Evolutionary conservation across 2,888 invertebrate genomes (phyloP), one percentile per base, ranked within the genome.

Genomic region (Lasioglossum leucozonium): DNA sequence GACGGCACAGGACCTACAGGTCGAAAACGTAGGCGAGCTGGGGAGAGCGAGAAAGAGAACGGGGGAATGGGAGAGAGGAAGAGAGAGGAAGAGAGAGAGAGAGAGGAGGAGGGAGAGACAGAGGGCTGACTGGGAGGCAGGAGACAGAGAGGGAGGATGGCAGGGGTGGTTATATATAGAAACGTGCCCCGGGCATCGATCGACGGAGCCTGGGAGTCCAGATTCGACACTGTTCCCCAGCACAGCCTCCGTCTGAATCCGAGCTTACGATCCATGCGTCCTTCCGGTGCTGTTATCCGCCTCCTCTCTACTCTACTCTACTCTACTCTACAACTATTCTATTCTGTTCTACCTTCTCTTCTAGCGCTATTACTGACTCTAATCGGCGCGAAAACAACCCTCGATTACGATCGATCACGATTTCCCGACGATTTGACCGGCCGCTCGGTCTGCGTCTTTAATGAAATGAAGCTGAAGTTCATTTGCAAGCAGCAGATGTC

Each of bases 121-220:
- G 74, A 62, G 77, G 65, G 81, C n/a, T 71, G 73, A 76, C 77
- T 69, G 85, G 82, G 73, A 1, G 67, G 73, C 67, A 62, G 62
- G 65, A 72, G 74, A 72, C 51, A 78, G 73, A 83, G 86, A 83
- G 74, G 79, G 85, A 85, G 89, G 83, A 77, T 85, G 85, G 90
- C 84, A 84, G 87, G 85, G 87, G 79, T 88, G 88, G 90, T 88
- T 92, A 91, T 93, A 92, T 92, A 92, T 91, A 91, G 91, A 51
- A 91, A 87, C 91, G 91, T 87, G 92, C 92, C 93, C 94, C 91
- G 94, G 93, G 93, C 94, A 94, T 94, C 94, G 94, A 94, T 94
- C 94, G 93, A 91, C 91, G 90, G 91, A 90, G 92, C 93, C 94
- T 93, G 94, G 94, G 93, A 92, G 91, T 91, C 87, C 92, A 91